phyloP scores from a whole-genome alignment of 1,140 invertebrate species.

The Drosophila bipectinata region DNA sequence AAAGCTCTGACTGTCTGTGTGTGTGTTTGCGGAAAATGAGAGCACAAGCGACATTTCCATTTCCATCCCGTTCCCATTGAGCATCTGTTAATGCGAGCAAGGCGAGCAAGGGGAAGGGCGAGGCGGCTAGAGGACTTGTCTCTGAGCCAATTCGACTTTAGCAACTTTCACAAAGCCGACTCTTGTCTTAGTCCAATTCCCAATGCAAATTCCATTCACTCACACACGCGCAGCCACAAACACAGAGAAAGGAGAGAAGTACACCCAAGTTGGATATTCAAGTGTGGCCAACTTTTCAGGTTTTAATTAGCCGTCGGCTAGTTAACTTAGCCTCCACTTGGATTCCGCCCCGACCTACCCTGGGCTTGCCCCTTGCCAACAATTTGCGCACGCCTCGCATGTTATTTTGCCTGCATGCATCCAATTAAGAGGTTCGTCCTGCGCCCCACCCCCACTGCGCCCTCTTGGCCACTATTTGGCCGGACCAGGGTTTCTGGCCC shows the following conservation, averaged over 20 bases:
- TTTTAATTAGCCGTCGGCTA: conserved; percentile 77
- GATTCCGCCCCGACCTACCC: conserved; percentile 18
- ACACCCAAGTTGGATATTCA: conserved; percentile 51
- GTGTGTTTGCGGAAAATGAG: conserved; percentile 51
- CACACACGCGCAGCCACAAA: conserved; percentile 15
- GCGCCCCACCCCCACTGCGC: conserved; percentile 7
- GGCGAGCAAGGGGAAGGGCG: background rate
- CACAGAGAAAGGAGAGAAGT: conserved; percentile 10
- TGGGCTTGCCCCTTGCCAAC: conserved; percentile 19
- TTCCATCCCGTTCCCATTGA: conserved; percentile 52
- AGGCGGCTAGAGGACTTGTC: conserved; percentile 4
- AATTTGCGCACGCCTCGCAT: conserved; percentile 74
- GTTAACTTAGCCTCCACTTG: conserved; percentile 70
- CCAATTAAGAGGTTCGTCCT: conserved; percentile 75
- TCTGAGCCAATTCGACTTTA: conserved; percentile 65
- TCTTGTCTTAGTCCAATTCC: conserved; percentile 74
- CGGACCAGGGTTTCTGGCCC: conserved; percentile 25
- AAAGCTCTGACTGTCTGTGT: conserved; percentile 3
- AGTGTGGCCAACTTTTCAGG: conserved; percentile 74
- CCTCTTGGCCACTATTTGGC: conserved; percentile 8
- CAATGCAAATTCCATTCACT: conserved; percentile 68
- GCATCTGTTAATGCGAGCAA: conserved; percentile 64
- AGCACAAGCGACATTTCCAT: conserved; percentile 63
- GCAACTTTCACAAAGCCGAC: conserved; percentile 60
- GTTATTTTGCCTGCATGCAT: conserved; percentile 81